Evolutionary conservation across 2,888 invertebrate species (phyloP), one percentile per base, ranked within the genome.

Genomic region (Cryptus viduatorius): DNA sequence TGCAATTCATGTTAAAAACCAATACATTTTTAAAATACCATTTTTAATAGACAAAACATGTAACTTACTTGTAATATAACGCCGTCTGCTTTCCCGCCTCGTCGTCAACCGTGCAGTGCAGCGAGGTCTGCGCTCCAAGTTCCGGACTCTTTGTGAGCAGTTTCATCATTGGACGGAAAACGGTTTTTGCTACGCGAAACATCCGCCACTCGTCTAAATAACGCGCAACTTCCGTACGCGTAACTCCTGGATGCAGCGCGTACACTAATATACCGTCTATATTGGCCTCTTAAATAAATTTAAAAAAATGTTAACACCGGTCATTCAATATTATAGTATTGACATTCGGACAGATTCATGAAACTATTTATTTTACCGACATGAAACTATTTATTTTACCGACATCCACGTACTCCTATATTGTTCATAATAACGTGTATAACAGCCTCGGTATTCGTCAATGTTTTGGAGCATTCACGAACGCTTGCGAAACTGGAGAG

Each of bases 221-320:
- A n/a, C 98, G 95, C 0, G 95, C 96, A 4, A 98, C 92, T 88
- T 97, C 97, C 0, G 98, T 98, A 86, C 95, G 95, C 68, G 97
- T 96, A 0, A 97, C 94, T 0, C 97, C 97, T 0, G 97, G 97
- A 91, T 97, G 97, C 0, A 97, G 92, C 78, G 96, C 94, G 92
- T 97, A 97, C 0, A 95, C 95, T 48, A 95, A 96, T 0, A 97
- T 95, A 1, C 95, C 95, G 12, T 87, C 85, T 50, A 92, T 91
- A 14, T 86, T 79, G 1, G 89, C 84, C 8, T 89, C 92, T 92
- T 8, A 10, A 24, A 12, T 24, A 56, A 56, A 56, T 56, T 50
- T 50, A 10, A 56, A 56, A 24, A 56, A 24, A 56, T 14, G 37
- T 4, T 37, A 56, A 19, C 24, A 19, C 1, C 19, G 19, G 24